These are phyloP conservation scores for Aphidoletes aphidimyza DNA, from an alignment of 2,888 invertebrate genomes.

Conservation along the genomic window DNA sequence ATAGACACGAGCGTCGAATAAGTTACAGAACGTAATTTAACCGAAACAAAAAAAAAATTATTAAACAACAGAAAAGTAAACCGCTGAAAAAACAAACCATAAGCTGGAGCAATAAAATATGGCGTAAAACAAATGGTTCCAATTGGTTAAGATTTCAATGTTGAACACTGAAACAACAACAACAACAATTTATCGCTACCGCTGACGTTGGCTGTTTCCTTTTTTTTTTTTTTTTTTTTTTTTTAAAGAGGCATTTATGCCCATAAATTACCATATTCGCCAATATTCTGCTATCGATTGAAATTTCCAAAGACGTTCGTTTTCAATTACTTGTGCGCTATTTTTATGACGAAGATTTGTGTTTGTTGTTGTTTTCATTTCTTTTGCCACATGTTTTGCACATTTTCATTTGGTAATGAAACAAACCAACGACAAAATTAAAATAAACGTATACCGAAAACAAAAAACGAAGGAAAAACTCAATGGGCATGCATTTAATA, in stretches of 20 bases:
- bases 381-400: too few relatives aligned
- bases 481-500: too few relatives aligned
- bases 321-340: background rate
- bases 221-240: too few relatives aligned
- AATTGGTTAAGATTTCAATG: conserved; percentile 37
- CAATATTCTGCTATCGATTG: background rate
- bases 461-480: too few relatives aligned
- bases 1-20: conserved; percentile 6
- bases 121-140: conserved; percentile 15
- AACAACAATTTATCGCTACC: background rate
- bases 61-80: background rate
- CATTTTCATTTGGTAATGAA: background rate
- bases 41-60: background rate
- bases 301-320: background rate
- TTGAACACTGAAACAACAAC: background rate
- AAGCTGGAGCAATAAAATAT: conserved; percentile 6
- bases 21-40: conserved; percentile 25
- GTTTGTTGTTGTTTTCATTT: background rate
- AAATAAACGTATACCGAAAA: background rate
- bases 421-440: background rate
- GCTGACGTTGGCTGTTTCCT: background rate
- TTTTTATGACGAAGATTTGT: background rate
- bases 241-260: background rate
- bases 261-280: background rate
- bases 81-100: background rate